Evolutionary conservation across 2,797 vertebrate species (phyloP).

Genomic region (Gymnoscopelus microlampas): DNA sequence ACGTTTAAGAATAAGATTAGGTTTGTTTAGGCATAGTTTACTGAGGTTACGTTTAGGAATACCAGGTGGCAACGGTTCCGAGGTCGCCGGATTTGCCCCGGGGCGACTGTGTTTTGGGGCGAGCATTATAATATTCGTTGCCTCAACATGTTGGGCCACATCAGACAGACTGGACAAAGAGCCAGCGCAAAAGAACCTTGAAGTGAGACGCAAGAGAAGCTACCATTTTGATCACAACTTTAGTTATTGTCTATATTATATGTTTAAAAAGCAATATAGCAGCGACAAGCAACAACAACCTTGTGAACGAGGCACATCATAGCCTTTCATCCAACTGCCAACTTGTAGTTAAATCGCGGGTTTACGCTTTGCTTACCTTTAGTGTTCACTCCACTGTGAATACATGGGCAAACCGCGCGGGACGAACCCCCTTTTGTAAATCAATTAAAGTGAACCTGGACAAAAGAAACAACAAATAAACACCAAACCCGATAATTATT

Average conservation of each 20-base stretch:
- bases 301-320: no score
- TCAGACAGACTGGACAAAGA: constrained; percentile 71
- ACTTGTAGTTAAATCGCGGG: constrained; percentile 58
- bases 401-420: constrained; percentile 38
- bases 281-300: background rate
- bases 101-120: no score
- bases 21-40: no score
- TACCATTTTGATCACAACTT: constrained; percentile 46
- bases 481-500: constrained; percentile 41
- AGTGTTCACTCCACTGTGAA: constrained; percentile 77
- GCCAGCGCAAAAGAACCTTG: constrained; percentile 43
- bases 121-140: no score
- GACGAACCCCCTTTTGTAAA: constrained; percentile 25
- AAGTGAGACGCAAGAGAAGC: constrained; percentile 53
- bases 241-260: constrained; percentile 26
- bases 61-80: no score
- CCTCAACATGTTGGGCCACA: background rate
- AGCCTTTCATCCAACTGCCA: constrained; percentile 21
- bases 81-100: no score
- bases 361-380: constrained; percentile 72
- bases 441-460: constrained; percentile 25
- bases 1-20: no score
- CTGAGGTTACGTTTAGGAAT: no score
- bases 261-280: background rate
- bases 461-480: constrained; percentile 13